Percentiles rank a stretch among this genome's conserved stretches.
Conservation (phyloP, 2,888 invertebrate genomes). For the Gastracanthus pulcherrimus region DNA sequence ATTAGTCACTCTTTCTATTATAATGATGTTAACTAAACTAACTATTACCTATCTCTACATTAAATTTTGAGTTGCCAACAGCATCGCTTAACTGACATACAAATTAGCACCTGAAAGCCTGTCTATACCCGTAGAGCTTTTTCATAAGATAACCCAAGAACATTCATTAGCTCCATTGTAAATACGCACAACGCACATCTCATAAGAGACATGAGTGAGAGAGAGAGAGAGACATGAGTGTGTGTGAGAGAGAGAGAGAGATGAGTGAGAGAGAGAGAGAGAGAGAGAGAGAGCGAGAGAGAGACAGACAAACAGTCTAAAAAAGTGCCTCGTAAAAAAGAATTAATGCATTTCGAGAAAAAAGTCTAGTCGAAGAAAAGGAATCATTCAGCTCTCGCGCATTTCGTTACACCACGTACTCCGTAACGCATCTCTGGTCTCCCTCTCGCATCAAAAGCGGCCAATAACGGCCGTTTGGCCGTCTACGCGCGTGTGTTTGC, state of each 20-base stretch:
- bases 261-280: too few species aligned
- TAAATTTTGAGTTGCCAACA: background rate
- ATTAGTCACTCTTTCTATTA: too few species aligned
- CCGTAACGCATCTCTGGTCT: background rate
- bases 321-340: background rate
- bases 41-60: background rate
- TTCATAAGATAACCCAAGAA: too few species aligned
- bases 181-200: too few species aligned
- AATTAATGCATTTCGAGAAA: slow-evolving; percentile 39
- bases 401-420: too few species aligned
- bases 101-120: background rate
- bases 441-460: slow-evolving; percentile 19
- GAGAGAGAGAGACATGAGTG: too few species aligned
- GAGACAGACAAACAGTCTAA: background rate
- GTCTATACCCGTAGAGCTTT: background rate
- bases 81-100: background rate
- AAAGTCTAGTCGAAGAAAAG: slow-evolving; percentile 10
- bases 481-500: slow-evolving; percentile 11
- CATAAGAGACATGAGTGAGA: too few species aligned
- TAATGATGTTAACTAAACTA: too few species aligned
- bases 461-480: slow-evolving; percentile 11
- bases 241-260: too few species aligned
- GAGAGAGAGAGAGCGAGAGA: too few species aligned
- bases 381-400: slow-evolving; percentile 32
- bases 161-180: too few species aligned